Conservation (phyloP, 2,797 vertebrate genomes). For the Phoeniculus purpureus region DNA sequence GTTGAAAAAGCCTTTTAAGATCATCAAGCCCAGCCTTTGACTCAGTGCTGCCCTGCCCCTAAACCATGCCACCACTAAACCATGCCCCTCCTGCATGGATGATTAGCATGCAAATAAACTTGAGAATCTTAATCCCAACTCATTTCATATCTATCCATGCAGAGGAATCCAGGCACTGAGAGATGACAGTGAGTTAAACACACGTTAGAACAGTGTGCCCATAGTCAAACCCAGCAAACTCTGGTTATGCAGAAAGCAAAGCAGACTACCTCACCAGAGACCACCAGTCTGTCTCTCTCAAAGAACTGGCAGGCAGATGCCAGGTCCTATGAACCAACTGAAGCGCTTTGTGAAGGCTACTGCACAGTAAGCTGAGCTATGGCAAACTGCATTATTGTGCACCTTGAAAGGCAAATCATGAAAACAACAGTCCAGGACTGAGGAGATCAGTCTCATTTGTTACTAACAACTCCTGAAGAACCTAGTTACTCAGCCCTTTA, state of each 20-base stretch:
- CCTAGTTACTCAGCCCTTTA: neutral
- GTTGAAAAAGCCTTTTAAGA: too few relatives aligned
- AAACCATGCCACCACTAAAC: too few relatives aligned
- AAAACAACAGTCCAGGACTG: neutral
- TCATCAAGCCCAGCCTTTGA: too few relatives aligned
- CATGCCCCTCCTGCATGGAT: neutral
- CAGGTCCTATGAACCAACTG: conserved; percentile 65
- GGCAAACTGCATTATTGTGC: neutral
- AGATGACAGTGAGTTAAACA: neutral
- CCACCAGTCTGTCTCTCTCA: conserved; percentile 65
- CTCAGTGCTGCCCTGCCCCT: too few relatives aligned
- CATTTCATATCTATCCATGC: neutral
- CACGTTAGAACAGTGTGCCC: neutral
- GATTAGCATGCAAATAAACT: neutral
- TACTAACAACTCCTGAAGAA: neutral
- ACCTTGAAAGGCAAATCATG: neutral
- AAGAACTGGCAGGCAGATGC: conserved; percentile 64
- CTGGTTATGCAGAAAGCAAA: neutral
- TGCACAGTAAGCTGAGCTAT: neutral
- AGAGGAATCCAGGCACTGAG: neutral
- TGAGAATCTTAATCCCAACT: neutral
- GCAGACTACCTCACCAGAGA: conserved; percentile 59
- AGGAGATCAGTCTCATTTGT: neutral
- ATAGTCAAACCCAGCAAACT: neutral
- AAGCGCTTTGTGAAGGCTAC: neutral